phyloP scores from a whole-genome alignment of 2,888 invertebrate genomes.

The Choristoneura rosaceana region DNA sequence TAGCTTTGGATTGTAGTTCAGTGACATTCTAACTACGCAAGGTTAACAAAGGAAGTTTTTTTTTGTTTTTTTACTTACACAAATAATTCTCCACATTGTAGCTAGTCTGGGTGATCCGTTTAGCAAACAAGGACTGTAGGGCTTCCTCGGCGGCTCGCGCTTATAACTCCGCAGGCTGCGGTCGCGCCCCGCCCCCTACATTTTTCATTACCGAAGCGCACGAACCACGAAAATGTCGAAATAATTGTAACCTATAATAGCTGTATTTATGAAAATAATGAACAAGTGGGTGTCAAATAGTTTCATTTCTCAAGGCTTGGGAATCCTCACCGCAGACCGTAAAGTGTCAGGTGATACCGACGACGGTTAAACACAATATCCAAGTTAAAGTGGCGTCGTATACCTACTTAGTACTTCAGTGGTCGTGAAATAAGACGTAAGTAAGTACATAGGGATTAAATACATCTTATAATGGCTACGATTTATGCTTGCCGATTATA shows the following conservation, averaged over 20 bases:
- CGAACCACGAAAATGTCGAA: constrained; percentile 72
- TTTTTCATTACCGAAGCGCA: constrained; percentile 72
- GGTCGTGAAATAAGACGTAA: not conserved
- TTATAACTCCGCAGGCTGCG: constrained; percentile 71
- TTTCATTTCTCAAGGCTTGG: constrained; percentile 35
- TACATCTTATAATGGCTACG: too few relatives aligned
- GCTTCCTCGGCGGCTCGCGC: constrained; percentile 53
- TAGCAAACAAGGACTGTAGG: constrained; percentile 56
- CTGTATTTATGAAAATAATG: constrained; percentile 38
- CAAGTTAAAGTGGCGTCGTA: not conserved
- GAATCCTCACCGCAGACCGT: constrained; percentile 30
- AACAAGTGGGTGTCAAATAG: constrained; percentile 23
- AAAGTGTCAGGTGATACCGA: constrained; percentile 18
- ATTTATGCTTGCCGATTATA: too few relatives aligned
- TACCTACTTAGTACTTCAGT: not conserved
- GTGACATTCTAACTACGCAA: too few relatives aligned
- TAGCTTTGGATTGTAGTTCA: too few relatives aligned
- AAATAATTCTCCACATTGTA: constrained; percentile 71
- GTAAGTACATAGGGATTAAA: too few relatives aligned
- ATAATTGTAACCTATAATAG: constrained; percentile 47
- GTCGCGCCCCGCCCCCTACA: constrained; percentile 60
- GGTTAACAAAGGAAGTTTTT: constrained; percentile 26
- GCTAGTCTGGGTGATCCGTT: constrained; percentile 47
- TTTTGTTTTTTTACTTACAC: constrained; percentile 60
- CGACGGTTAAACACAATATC: not conserved